Evolutionary conservation across 2,797 vertebrate species (phyloP).

Genomic region (Sus cebifrons): DNA sequence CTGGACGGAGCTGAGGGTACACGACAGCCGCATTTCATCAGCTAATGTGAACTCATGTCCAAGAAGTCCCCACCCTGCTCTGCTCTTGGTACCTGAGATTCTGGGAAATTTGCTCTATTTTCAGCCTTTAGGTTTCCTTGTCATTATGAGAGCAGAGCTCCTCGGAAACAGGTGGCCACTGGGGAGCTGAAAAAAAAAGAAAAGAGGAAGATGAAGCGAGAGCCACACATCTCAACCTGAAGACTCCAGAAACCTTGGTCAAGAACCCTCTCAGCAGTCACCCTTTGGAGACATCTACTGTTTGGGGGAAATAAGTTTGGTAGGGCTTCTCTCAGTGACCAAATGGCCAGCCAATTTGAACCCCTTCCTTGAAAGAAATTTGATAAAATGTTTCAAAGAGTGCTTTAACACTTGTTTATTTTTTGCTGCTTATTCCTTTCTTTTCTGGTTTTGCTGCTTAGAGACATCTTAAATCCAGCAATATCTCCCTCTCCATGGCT

Average conservation of each 20-base stretch:
- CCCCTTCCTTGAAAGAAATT: conserved; percentile 4
- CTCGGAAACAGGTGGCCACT: conserved; percentile 65
- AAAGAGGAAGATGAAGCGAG: conserved; percentile 58
- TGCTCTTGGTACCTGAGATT: conserved; percentile 60
- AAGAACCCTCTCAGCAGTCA: neutral
- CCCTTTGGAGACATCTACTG: neutral
- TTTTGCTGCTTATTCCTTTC: neutral
- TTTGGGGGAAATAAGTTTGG: neutral
- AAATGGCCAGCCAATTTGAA: neutral
- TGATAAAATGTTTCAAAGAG: neutral
- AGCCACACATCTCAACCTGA: neutral
- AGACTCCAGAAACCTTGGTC: conserved; percentile 8
- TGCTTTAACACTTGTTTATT: neutral
- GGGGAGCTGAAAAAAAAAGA: conserved; percentile 49
- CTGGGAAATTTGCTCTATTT: conserved; percentile 80
- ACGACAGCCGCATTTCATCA: neutral
- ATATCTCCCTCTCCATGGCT: neutral
- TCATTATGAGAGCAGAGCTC: conserved; percentile 34
- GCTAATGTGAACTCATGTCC: neutral
- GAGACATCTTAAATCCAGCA: conserved; percentile 24
- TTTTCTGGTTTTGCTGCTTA: conserved; percentile 21
- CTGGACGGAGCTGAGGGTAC: neutral
- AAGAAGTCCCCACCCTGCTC: conserved; percentile 48
- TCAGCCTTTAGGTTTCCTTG: conserved; percentile 76
- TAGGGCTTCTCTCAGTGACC: neutral